Conservation (phyloP, 1,140 invertebrate species). For the Bombus sylvicola region DNA sequence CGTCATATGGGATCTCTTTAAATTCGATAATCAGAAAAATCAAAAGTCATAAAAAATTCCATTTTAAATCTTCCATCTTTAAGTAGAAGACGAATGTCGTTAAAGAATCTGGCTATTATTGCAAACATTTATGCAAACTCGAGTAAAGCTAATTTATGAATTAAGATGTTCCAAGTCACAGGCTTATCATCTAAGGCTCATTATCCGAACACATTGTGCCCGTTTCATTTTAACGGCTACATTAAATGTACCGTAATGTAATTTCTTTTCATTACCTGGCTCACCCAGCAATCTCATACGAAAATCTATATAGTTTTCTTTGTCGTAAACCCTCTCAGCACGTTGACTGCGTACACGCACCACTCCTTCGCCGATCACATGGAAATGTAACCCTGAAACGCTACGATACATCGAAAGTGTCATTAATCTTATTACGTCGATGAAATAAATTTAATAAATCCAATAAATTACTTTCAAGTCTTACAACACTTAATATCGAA, state of each 20-base stretch:
- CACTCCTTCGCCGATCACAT: slow-evolving; percentile 96
- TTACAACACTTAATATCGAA: no score
- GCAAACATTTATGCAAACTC: neutral
- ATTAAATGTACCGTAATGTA: slow-evolving; percentile 21
- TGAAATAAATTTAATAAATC: neutral
- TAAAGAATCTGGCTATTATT: neutral
- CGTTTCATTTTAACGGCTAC: slow-evolving; percentile 15
- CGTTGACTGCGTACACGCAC: slow-evolving; percentile 90
- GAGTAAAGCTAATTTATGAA: slow-evolving; percentile 14
- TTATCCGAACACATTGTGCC: slow-evolving; percentile 7
- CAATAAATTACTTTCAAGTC: neutral
- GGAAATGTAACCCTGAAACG: slow-evolving; percentile 92
- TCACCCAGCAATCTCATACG: slow-evolving; percentile 95
- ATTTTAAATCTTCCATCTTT: neutral
- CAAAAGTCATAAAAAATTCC: neutral
- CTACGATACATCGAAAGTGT: slow-evolving; percentile 58
- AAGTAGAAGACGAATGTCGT: neutral
- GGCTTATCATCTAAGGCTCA: neutral
- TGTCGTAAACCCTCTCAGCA: slow-evolving; percentile 92
- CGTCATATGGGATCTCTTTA: neutral
- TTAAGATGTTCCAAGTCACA: slow-evolving; percentile 13
- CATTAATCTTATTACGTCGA: neutral
- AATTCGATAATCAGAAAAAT: neutral
- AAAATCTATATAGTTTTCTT: slow-evolving; percentile 98
- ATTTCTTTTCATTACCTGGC: slow-evolving; percentile 86